phyloP scores from a whole-genome alignment of 2,797 vertebrate species.

The Rhincodon typus region DNA sequence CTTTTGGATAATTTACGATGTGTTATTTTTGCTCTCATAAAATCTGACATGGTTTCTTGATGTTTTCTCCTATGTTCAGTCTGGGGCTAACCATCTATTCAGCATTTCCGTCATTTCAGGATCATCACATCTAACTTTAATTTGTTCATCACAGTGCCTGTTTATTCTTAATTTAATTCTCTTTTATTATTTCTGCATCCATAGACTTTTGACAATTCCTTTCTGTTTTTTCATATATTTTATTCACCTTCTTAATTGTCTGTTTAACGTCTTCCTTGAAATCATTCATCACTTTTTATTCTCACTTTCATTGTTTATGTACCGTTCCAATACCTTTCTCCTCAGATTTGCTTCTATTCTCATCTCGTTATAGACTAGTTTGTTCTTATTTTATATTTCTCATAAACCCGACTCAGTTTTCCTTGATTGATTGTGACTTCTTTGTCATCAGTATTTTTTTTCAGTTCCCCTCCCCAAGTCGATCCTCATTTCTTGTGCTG shows the following conservation, averaged over 20 bases:
- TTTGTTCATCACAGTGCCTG: neutral
- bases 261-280: neutral
- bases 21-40: neutral
- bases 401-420: neutral
- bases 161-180: neutral
- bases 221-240: neutral
- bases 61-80: neutral
- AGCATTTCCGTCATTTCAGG: neutral
- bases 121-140: neutral
- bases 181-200: neutral
- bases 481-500: neutral
- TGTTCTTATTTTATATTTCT: neutral
- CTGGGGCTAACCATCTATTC: neutral
- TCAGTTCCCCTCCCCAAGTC: neutral
- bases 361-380: neutral
- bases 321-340: neutral
- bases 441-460: neutral
- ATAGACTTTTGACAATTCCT: neutral
- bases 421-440: neutral
- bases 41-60: neutral
- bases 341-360: neutral
- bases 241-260: neutral
- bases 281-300: neutral
- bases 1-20: neutral
- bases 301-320: neutral